Evolutionary conservation across 1,140 invertebrate genomes (phyloP).

Genomic region (Bombyx mori): ASM3026992v2 NC_085126.1:6570001-6570500

Average conservation of each 20-base stretch:
- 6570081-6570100: slow-evolving; percentile 44
- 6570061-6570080: slow-evolving; percentile 50
- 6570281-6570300: slow-evolving; percentile 1
- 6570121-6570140: slow-evolving; percentile 83
- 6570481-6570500: too few species aligned
- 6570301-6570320: too few species aligned
- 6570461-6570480: too few species aligned
- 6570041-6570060: slow-evolving; percentile 53
- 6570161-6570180: slow-evolving; percentile 79
- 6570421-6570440: too few species aligned
- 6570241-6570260: slow-evolving; percentile 8
- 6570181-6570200: slow-evolving; percentile 85
- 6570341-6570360: too few species aligned
- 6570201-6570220: slow-evolving; percentile 70
- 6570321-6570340: too few species aligned
- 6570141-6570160: slow-evolving; percentile 73
- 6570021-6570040: too few species aligned
- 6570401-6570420: too few species aligned
- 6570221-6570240: slow-evolving; percentile 76
- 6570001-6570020: too few species aligned
- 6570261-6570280: background rate
- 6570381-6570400: too few species aligned
- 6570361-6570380: too few species aligned
- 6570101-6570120: slow-evolving; percentile 68
- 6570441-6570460: too few species aligned